phyloP scores from a whole-genome alignment of 2,888 invertebrate species.

The Bombylius major region DNA sequence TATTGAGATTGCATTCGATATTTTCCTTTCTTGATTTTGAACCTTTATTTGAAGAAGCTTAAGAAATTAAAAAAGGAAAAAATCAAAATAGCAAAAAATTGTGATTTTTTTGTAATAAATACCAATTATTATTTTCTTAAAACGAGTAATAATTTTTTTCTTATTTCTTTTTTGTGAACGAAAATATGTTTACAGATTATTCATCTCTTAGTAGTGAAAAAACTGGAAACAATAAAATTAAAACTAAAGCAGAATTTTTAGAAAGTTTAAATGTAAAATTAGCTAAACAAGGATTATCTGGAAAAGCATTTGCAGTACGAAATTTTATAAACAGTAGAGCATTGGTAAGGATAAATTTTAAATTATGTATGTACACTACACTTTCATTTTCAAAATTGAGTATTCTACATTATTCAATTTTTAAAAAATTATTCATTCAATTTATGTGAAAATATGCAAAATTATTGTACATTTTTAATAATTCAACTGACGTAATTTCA shows the following conservation, averaged over 20 bases:
- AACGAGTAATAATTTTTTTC: too few species aligned
- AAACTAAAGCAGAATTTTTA: slow-evolving; percentile 50
- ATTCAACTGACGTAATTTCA: too few species aligned
- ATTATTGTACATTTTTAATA: neutral
- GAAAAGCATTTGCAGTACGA: slow-evolving; percentile 53
- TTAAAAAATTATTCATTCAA: neutral
- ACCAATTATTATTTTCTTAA: too few species aligned
- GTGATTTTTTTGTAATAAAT: too few species aligned
- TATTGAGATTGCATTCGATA: too few species aligned
- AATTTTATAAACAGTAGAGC: slow-evolving; percentile 62
- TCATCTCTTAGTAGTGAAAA: slow-evolving; percentile 33
- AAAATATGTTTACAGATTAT: slow-evolving; percentile 2
- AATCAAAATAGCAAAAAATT: too few species aligned
- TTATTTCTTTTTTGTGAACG: too few species aligned
- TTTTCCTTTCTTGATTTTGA: too few species aligned
- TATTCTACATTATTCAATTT: neutral
- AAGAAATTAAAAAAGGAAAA: too few species aligned
- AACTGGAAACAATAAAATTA: slow-evolving; percentile 35
- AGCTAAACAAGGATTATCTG: slow-evolving; percentile 47
- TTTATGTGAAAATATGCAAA: neutral
- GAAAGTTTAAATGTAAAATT: slow-evolving; percentile 73
- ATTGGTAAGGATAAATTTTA: slow-evolving; percentile 40
- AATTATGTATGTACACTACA: neutral
- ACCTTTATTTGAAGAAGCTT: too few species aligned
- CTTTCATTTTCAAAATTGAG: too few species aligned